A percentile compares a stretch with the other conserved stretches of the same genome.
Conservation (phyloP, 2,797 vertebrate genomes). For the Cuniculus paca region DNA sequence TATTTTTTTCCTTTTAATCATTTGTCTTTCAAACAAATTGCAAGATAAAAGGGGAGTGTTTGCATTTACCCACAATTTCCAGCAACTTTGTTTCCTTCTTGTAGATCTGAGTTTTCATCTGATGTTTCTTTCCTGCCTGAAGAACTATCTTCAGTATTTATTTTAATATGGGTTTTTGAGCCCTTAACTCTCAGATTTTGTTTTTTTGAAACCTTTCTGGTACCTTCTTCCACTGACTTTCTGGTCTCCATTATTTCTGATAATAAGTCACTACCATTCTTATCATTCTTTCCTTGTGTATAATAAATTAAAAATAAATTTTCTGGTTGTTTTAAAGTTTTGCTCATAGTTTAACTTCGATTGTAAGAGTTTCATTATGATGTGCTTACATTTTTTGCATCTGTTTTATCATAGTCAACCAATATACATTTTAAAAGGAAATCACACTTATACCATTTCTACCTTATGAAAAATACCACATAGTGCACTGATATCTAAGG, state of each 20-base stretch:
- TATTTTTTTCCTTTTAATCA: constrained; percentile 17
- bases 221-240: neutral
- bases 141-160: neutral
- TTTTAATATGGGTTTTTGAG: neutral
- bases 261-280: neutral
- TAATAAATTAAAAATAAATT: neutral
- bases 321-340: neutral
- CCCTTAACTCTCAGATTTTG: neutral
- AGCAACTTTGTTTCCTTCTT: neutral
- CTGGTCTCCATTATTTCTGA: neutral
- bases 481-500: neutral
- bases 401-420: neutral
- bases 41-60: neutral
- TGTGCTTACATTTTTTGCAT: neutral
- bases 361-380: neutral
- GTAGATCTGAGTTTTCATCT: neutral
- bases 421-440: neutral
- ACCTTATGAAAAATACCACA: neutral
- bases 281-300: neutral
- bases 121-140: neutral
- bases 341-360: neutral
- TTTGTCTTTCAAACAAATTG: constrained; percentile 10
- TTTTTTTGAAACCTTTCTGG: neutral
- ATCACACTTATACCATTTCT: neutral
- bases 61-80: neutral